Base-by-base conservation (phyloP, 2,113 vertebrate species). In the Ceratotherium simum region DNA sequence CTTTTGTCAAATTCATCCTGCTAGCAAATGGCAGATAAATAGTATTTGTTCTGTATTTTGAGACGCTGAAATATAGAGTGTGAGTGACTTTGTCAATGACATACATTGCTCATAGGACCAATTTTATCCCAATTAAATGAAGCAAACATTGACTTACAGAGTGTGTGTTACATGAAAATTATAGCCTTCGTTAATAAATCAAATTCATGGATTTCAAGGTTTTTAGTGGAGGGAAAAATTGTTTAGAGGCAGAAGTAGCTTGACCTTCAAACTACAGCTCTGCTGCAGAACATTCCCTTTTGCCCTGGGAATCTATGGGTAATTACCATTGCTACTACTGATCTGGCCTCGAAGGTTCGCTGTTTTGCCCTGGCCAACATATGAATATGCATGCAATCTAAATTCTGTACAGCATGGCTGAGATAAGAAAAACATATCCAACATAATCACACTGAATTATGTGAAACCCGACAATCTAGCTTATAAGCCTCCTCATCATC, bases 321-420 rank as follows among this genome's bases (percentile, higher is more conserved):
- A 70, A 36, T 83, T 83, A 27, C 21, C 29, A 0, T 0, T 36
- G n/a, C 29, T 25, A 2, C 20, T 20, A 2, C 8, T 4, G 9
- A 9, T 17, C 25, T 27, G 25, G 76, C 31, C 69, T 42, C 27
- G 12, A 8, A 36, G 8, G 46, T n/a, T 25, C 10, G 10, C 17
- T 36, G 27, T n/a, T 56, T 5, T 27, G 8, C 29, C 23, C 6
- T 17, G 39, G 14, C 5, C 5, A 21, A 4, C 0, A 0, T 17
- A n/a, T 1, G 23, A 54, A 67, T 8, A 27, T 6, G 62, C 9
- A 4, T 6, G 21, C 1, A 18, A 23, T 39, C 27, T 46, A 36
- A 73, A 39, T 80, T 75, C 36, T 56, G n/a, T 29, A 9, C 0
- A 36, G 33, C 31, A 54, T 2, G 14, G 7, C 36, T 46, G 27